Base-by-base conservation (phyloP, 2,113 vertebrate species). In the Apaloderma vittatum region DNA sequence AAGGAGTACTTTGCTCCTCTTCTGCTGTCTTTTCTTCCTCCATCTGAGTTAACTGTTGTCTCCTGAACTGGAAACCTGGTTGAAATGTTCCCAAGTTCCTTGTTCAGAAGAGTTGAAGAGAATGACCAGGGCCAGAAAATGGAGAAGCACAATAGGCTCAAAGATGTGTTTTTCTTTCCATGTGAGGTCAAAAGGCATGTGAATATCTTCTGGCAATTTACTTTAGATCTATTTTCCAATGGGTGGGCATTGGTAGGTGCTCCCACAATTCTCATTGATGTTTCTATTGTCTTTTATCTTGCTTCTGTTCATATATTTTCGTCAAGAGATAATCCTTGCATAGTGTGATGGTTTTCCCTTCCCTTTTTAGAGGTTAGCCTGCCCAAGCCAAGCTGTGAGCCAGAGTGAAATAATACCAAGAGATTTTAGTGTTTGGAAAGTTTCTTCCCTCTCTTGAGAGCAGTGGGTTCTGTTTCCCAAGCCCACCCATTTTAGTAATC, bases 231-330 rank as follows among this genome's bases (percentile, higher is more conserved):
- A 0, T 62, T 77, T 88, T 73, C 49, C 40, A n/a, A 21, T 82
- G n/a, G 15, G 29, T 57, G 45, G 67, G 40, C 13, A 8, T 4
- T 79, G 45, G 30, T 62, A 54, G 58, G 46, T 76, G 70, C 55
- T 92, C 36, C 26, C 26, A 40, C 36, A 29, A 8, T 27, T 80
- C 27, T 79, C 19, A 66, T 19, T 66, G 51, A 45, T 36, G 54
- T 88, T 71, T 10, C 23, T 85, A 2, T 93, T 96, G 77, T 90
- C 62, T 79, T 75, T 84, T 87, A 59, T 37, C 86, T 91, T 84
- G 29, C n/a, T 88, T 94, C 75, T 0, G 0, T 85, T 89, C 77
- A 66, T 32, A 11, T 9, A 52, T 27, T 72, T 86, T 23, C 2
- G 1, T 88, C 16, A 65, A 55, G 65, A 90, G 62, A 30, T 75